A percentile compares a stretch with the other conserved stretches of the same genome.
phyloP scores from a whole-genome alignment of 2,113 vertebrate genomes.

The Rhinogobius similis region DNA sequence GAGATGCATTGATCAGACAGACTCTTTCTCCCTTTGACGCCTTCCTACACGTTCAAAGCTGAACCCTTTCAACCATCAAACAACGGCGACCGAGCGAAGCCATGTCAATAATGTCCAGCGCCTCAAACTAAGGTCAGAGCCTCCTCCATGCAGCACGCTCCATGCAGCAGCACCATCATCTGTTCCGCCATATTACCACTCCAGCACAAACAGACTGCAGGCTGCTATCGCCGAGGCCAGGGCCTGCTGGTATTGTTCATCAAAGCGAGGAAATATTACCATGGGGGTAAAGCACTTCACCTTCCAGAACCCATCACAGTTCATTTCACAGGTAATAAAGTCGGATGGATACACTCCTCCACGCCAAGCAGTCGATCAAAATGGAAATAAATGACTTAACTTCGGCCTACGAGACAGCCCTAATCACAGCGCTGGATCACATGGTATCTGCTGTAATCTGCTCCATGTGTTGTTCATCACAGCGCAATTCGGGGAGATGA shows the following conservation, averaged over 20 bases:
- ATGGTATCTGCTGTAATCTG: constrained; percentile 42
- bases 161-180: constrained; percentile 27
- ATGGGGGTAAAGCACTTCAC: constrained; percentile 20
- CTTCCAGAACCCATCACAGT: constrained; percentile 63
- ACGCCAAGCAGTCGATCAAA: constrained; percentile 55
- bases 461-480: constrained; percentile 32
- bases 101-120: constrained; percentile 2
- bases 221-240: constrained; percentile 13
- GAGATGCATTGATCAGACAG: constrained; percentile 25
- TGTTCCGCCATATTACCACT: constrained; percentile 30
- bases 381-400: constrained; percentile 52
- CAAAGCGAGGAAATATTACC: constrained; percentile 48
- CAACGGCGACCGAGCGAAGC: constrained; percentile 30
- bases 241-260: constrained; percentile 40
- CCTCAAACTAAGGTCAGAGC: constrained; percentile 49
- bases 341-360: constrained; percentile 42
- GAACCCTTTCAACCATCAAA: constrained; percentile 39
- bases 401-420: constrained; percentile 23
- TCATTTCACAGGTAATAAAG: constrained; percentile 70
- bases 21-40: neutral
- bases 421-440: constrained; percentile 29
- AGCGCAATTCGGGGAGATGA: constrained; percentile 15
- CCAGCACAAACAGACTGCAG: constrained; percentile 1
- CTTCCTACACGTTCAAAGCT: constrained; percentile 32
- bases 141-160: neutral